Evolutionary conservation across 2,113 vertebrate species (phyloP), one percentile per base, ranked within the genome.

Genomic region (Crotalus horridus): DNA sequence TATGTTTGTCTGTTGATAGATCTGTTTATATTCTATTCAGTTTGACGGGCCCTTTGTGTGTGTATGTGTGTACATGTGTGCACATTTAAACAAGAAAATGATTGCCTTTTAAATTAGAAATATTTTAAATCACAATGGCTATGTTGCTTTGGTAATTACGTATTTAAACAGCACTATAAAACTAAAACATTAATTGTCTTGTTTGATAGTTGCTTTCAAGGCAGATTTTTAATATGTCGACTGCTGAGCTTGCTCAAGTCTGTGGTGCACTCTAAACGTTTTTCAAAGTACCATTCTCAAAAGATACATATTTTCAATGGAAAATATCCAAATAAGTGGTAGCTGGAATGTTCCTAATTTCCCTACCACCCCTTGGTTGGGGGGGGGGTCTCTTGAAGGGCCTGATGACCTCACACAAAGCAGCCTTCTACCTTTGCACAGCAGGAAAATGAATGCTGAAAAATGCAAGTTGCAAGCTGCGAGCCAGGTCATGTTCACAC

Each of bases 321-420:
- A 92, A 54, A 8, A 26, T n/a, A 13, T 92, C 93, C 94, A 95
- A 85, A 33, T 17, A 90, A n/a, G 51, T 89, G 48, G 81, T 88
- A 87, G 24, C 91, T 94, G 93, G 93, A 87, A 90, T 2, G 17
- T 17, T n/a, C 51, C 81, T 91, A 61, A 69, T 20, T 13, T 89
- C 87, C 46, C 43, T 39, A 21, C 74, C 17, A 43, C 33, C 33
- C 74, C 74, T 6, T 7, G 43, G 89, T 46, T 86, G 58, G 51
- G 33, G 64, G 20, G 39, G 48, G 48, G 48, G 7, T 93, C 91
- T 88, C 89, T 94, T n/a, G 46, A 89, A 85, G 46, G 12, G 39
- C 90, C 55, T 33, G 13, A 85, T 51, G 93, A 92, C 85, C 86
- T 91, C n/a, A 55, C 92, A 95, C 95, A 95, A 94, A 95, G 95